Conservation (phyloP, 2,113 vertebrate genomes). For the Protomyctophum bolini region DNA sequence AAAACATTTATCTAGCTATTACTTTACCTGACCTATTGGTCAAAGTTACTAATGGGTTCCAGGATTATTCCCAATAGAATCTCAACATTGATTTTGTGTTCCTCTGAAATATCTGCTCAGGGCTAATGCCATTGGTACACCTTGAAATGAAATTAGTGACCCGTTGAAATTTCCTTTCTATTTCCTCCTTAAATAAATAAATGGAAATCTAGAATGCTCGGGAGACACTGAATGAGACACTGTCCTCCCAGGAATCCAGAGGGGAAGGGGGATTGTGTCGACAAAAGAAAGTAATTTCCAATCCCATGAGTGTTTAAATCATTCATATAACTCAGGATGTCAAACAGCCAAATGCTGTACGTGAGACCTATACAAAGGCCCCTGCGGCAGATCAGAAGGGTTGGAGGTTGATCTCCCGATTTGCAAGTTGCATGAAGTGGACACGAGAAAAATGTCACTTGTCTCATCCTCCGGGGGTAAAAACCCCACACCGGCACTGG, state of each 20-base stretch:
- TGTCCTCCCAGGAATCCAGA: slow-evolving; percentile 52
- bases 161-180: slow-evolving; percentile 76
- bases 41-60: slow-evolving; percentile 88
- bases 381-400: slow-evolving; percentile 29
- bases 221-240: slow-evolving; percentile 59
- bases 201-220: slow-evolving; percentile 72
- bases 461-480: slow-evolving; percentile 26
- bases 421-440: slow-evolving; percentile 50
- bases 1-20: slow-evolving; percentile 92
- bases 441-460: slow-evolving; percentile 32
- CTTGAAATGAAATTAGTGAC: slow-evolving; percentile 84
- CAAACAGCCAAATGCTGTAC: slow-evolving; percentile 55
- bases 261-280: slow-evolving; percentile 32
- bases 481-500: slow-evolving; percentile 19
- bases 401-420: slow-evolving; percentile 42
- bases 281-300: slow-evolving; percentile 73
- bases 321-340: slow-evolving; percentile 66
- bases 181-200: slow-evolving; percentile 81
- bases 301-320: slow-evolving; percentile 66
- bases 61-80: slow-evolving; percentile 80
- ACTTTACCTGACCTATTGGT: slow-evolving; percentile 89
- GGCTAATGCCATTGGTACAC: slow-evolving; percentile 78
- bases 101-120: slow-evolving; percentile 82
- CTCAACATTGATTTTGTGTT: slow-evolving; percentile 84
- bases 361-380: slow-evolving; percentile 68